Conservation (phyloP, 2,888 invertebrate species). For the Dynastes grantii region DNA sequence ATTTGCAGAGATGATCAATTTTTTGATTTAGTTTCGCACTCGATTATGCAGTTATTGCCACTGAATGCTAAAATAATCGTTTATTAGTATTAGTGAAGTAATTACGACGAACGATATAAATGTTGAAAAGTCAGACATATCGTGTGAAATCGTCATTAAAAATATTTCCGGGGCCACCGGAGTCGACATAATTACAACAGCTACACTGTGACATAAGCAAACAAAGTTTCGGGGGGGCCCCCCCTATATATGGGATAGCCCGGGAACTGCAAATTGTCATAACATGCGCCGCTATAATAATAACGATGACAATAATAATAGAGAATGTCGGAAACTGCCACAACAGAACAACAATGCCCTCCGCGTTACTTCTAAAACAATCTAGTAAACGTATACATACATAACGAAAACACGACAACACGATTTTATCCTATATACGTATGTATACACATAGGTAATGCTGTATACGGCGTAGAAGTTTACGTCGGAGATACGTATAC, state of each 20-base stretch:
- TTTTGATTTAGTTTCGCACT: neutral
- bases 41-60: neutral
- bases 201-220: slow-evolving; percentile 52
- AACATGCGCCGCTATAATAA: slow-evolving; percentile 46
- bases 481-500: neutral
- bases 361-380: slow-evolving; percentile 48
- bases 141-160: slow-evolving; percentile 36
- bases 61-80: neutral
- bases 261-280: slow-evolving; percentile 51
- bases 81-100: neutral
- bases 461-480: neutral
- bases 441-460: slow-evolving; percentile 11
- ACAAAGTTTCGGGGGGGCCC: slow-evolving; percentile 47
- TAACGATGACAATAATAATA: slow-evolving; percentile 45
- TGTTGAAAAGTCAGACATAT: slow-evolving; percentile 27
- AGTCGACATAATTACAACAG: slow-evolving; percentile 47
- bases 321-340: slow-evolving; percentile 47
- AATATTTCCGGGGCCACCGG: slow-evolving; percentile 36
- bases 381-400: slow-evolving; percentile 43
- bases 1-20: too few relatives aligned
- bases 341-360: slow-evolving; percentile 47
- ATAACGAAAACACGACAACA: slow-evolving; percentile 21
- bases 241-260: too few relatives aligned
- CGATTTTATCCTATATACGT: slow-evolving; percentile 18
- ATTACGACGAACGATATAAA: neutral